Percentiles rank a stretch among this genome's conserved stretches.
These are phyloP conservation scores for Saccostrea echinata DNA, from an alignment of 1,140 invertebrate genomes.

Conservation along the genomic window DNA sequence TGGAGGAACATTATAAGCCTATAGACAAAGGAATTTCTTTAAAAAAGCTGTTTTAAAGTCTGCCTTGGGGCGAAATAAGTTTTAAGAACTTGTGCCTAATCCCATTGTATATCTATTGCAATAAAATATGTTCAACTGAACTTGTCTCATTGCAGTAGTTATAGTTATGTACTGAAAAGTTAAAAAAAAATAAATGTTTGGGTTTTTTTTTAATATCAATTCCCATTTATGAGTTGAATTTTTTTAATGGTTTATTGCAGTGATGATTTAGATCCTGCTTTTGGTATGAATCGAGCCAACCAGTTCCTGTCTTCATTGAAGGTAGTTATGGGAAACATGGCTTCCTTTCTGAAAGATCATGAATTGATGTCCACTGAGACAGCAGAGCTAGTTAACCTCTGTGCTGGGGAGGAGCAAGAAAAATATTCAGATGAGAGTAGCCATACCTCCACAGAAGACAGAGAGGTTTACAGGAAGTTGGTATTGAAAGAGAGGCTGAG, in stretches of 20 bases:
- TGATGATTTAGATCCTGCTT: constrained; percentile 8
- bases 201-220: background rate
- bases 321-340: constrained; percentile 18
- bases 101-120: too few species aligned
- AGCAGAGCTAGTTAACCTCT: background rate
- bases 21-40: too few species aligned
- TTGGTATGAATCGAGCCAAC: constrained; percentile 11
- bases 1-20: too few species aligned
- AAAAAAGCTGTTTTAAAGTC: too few species aligned
- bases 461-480: background rate
- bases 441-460: background rate
- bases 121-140: too few species aligned
- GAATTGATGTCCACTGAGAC: background rate
- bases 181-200: background rate
- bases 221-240: background rate
- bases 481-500: background rate
- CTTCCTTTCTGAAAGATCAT: constrained; percentile 17
- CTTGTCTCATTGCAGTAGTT: too few species aligned
- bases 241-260: background rate
- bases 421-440: background rate
- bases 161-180: background rate
- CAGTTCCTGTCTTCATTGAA: background rate
- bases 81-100: too few species aligned
- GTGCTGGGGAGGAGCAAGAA: background rate
- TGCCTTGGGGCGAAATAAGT: too few species aligned